Percentiles rank a stretch among this genome's conserved stretches.
These are phyloP conservation scores for Parazoanthus darwini DNA, from an alignment of 92 coral and sea anemone genomes.

Conservation along the genomic window DNA sequence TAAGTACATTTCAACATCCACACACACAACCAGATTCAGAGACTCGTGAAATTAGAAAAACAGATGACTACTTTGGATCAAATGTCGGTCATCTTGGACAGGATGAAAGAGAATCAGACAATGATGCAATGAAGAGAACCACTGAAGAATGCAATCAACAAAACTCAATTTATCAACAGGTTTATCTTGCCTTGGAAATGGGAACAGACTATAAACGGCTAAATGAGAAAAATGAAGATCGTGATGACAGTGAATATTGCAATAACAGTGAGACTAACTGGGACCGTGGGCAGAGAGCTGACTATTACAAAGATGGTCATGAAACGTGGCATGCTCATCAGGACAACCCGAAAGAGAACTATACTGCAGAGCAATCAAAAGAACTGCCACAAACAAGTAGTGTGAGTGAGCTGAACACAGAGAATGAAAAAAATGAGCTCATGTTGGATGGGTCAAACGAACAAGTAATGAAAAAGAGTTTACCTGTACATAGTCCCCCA, in stretches of 20 bases:
- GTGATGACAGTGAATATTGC: background rate
- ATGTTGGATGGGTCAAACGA: background rate
- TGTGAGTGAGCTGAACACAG: background rate
- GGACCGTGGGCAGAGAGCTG: constrained; percentile 5
- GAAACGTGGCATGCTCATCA: background rate
- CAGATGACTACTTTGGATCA: constrained; percentile 4
- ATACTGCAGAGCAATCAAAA: background rate
- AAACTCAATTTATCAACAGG: constrained; percentile 19
- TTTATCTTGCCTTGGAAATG: constrained; percentile 38
- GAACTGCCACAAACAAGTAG: background rate
- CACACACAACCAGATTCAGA: background rate
- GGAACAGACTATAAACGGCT: background rate
- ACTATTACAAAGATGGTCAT: constrained; percentile 5
- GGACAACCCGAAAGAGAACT: background rate
- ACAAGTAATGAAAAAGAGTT: background rate
- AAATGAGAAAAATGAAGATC: background rate
- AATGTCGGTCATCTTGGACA: background rate
- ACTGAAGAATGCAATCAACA: constrained; percentile 1
- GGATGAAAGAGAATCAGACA: background rate
- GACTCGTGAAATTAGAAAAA: background rate
- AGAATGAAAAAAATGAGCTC: background rate
- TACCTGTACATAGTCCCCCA: background rate
- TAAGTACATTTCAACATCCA: background rate
- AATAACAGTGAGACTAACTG: background rate
- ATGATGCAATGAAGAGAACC: background rate